phyloP scores from a whole-genome alignment of 1,140 invertebrate species.

The Drosophila melanogaster region Release_6_plus_ISO1_MT NT_033779.5:4529501-4530000 shows the following conservation, averaged over 20 bases:
- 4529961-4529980: constrained; percentile 89
- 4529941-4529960: constrained; percentile 92
- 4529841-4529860: constrained; percentile 93
- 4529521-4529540: constrained; percentile 94
- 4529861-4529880: constrained; percentile 92
- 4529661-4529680: constrained; percentile 89
- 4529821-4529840: constrained; percentile 96
- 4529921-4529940: constrained; percentile 88
- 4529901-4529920: constrained; percentile 88
- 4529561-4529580: constrained; percentile 94
- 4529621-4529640: constrained; percentile 94
- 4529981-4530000: constrained; percentile 90
- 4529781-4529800: constrained; percentile 93
- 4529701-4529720: constrained; percentile 93
- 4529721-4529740: constrained; percentile 89
- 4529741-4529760: background rate
- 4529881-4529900: constrained; percentile 94
- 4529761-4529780: background rate
- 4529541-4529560: constrained; percentile 92
- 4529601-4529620: constrained; percentile 87
- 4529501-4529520: constrained; percentile 92
- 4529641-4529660: constrained; percentile 93
- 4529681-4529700: constrained; percentile 92
- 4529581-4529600: constrained; percentile 89
- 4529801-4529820: constrained; percentile 95